phyloP scores from a whole-genome alignment of 2,797 vertebrate species.

The Benthosema pterotum region DNA sequence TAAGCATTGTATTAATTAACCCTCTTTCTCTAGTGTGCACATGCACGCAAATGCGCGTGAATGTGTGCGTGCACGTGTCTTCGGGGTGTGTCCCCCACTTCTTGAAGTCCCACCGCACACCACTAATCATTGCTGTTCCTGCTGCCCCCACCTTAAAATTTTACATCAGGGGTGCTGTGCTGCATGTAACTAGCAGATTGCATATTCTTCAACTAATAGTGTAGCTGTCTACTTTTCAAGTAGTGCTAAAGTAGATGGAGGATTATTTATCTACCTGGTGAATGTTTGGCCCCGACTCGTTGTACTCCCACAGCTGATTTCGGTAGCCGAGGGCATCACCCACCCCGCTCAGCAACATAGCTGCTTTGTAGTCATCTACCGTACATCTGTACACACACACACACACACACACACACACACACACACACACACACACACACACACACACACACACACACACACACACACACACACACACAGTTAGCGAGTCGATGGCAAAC shows the following conservation, averaged over 20 bases:
- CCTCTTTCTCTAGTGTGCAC: too few relatives aligned
- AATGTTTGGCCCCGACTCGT: constrained; percentile 75
- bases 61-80: too few relatives aligned
- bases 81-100: too few relatives aligned
- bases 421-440: neutral
- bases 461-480: neutral
- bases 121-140: too few relatives aligned
- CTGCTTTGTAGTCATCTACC: constrained; percentile 77
- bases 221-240: neutral
- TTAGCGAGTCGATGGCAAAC: too few relatives aligned
- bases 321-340: constrained; percentile 87
- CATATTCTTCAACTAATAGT: neutral
- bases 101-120: too few relatives aligned
- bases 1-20: too few relatives aligned
- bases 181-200: too few relatives aligned
- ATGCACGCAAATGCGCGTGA: too few relatives aligned
- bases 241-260: neutral
- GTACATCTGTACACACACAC: neutral
- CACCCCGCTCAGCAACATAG: constrained; percentile 85
- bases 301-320: constrained; percentile 81
- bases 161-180: too few relatives aligned
- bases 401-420: neutral
- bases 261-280: constrained; percentile 69
- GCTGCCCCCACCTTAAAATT: too few relatives aligned
- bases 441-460: constrained; percentile 11